Evolutionary conservation across 2,797 vertebrate species (phyloP).

Genomic region (Gymnothorax reevesii): DNA sequence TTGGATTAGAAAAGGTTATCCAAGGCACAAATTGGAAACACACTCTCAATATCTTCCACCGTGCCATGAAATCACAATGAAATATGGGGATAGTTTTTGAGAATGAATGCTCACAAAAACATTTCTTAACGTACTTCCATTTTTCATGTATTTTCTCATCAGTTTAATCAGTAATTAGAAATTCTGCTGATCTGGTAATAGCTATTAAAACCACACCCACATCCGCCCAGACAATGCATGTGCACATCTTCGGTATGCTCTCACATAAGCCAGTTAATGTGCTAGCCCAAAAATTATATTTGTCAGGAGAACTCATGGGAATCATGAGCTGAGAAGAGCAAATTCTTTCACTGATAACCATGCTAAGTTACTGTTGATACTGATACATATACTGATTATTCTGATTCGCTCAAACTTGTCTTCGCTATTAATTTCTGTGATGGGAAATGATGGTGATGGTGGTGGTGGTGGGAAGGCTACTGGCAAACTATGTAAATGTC

Average conservation of each 20-base stretch:
- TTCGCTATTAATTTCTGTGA: no score
- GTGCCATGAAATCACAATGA: neutral
- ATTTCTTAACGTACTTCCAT: neutral
- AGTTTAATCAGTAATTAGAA: neutral
- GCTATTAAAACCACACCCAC: neutral
- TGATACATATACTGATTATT: neutral
- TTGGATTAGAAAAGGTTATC: neutral
- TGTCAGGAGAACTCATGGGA: neutral
- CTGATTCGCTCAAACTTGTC: neutral
- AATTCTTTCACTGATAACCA: neutral
- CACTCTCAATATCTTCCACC: neutral
- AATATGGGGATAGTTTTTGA: neutral
- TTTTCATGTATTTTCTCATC: neutral
- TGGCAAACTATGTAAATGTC: no score
- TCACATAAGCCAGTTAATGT: neutral
- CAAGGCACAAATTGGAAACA: neutral
- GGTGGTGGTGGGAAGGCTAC: no score
- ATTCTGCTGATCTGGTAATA: neutral
- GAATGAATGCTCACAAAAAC: neutral
- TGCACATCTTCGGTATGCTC: neutral
- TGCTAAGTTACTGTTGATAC: neutral
- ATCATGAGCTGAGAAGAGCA: neutral
- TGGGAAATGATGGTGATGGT: no score
- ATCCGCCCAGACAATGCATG: neutral
- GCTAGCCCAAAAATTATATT: neutral